Base-by-base conservation (phyloP, 2,888 invertebrate genomes). In the Drosophila hamatofila region DNA sequence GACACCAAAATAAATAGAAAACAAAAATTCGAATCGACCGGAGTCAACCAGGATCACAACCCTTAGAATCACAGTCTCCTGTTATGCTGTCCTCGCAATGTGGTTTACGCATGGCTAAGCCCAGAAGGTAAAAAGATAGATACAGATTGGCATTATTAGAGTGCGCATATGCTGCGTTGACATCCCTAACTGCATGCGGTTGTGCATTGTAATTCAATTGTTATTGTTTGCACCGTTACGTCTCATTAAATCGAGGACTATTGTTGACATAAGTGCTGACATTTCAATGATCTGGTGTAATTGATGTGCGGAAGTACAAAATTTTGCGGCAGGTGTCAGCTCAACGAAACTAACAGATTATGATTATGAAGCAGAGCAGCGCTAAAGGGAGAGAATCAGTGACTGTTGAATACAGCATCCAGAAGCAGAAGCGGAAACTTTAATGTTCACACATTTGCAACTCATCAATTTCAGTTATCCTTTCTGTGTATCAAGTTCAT, bases 361-460 rank as follows among this genome's bases (percentile, higher is more conserved):
- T 56, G 48, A 61, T 61, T 54, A 59, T 58, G 12, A 65, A 37
- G 23, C 44, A 41, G 25, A 30, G 9, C 52, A 65, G 33, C 35
- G 30, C 30, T 7, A 49, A 42, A 42, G 30, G 16, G 30, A 27
- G 18, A 23, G 16, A 11, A 16, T 16, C 30, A 16, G 30, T 23
- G 42, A 30, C 30, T 30, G 30, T 21, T 33, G 11, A 21, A 21
- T 12, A 18, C 21, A 30, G 56, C 42, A 42, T 56, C 33, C 61
- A 66, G 21, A 54, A 63, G 55, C 66, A 57, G 64, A 71, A 78
- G 75, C 80, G 75, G 76, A 88, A 85, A 85, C 76, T 85, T 80
- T 71, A 82, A 88, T 87, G 83, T 85, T 89, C 79, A 74, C 90
- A 87, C 79, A 89, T 87, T 87, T 89, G 73, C 86, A 67, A 72